Percentiles rank a stretch among this genome's conserved stretches.
Evolutionary conservation across 2,113 vertebrate genomes (phyloP).

Genomic region (Piliocolobus tephrosceles): DNA sequence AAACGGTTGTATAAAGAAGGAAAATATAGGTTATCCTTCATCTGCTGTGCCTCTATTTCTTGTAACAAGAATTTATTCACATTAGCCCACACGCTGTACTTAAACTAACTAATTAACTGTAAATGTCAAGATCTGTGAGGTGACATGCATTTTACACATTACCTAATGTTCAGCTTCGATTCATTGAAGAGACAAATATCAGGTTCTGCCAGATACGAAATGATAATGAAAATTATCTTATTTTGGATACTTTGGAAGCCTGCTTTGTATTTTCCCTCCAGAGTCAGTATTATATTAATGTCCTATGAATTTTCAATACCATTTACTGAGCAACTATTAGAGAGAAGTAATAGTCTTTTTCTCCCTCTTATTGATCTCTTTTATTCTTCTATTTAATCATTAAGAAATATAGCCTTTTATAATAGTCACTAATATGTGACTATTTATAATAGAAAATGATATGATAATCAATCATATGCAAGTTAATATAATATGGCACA

Average conservation of each 20-base stretch:
- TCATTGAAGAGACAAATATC: background rate
- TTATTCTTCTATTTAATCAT: background rate
- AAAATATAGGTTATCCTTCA: background rate
- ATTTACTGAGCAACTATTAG: background rate
- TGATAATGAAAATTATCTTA: background rate
- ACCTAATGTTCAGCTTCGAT: background rate
- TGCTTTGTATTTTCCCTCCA: background rate
- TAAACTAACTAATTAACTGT: background rate
- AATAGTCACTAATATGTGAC: background rate
- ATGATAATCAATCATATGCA: background rate
- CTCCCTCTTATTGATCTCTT: background rate
- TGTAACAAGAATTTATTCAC: background rate
- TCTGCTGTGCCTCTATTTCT: background rate
- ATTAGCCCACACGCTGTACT: background rate
- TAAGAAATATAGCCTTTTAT: background rate
- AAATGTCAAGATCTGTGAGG: background rate
- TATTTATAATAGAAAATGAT: background rate
- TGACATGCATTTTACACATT: background rate
- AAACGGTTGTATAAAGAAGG: background rate
- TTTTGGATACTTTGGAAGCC: background rate
- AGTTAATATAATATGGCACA: background rate
- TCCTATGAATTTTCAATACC: background rate
- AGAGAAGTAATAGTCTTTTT: background rate
- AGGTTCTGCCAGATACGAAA: background rate
- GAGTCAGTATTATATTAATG: background rate